These are phyloP conservation scores for Gibbula magus DNA, from an alignment of 2,888 invertebrate genomes.

Conservation along the genomic window DNA sequence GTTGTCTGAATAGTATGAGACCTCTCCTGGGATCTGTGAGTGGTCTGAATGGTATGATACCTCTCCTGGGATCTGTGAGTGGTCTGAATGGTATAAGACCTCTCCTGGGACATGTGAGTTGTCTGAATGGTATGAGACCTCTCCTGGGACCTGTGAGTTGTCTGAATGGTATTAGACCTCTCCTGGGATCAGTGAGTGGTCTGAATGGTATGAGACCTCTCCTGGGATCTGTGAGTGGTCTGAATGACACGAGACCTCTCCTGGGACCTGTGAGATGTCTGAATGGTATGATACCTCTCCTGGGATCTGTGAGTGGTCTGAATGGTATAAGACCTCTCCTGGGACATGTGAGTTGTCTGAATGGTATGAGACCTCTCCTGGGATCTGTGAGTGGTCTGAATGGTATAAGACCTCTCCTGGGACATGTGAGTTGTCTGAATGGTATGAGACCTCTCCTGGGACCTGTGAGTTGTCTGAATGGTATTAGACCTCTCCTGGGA, in stretches of 20 bases:
- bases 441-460: slow-evolving; percentile 88
- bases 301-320: slow-evolving; percentile 83
- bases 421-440: slow-evolving; percentile 77
- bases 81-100: slow-evolving; percentile 71
- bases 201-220: slow-evolving; percentile 79
- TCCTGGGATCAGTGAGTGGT: slow-evolving; percentile 86
- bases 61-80: slow-evolving; percentile 91
- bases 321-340: slow-evolving; percentile 82
- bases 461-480: slow-evolving; percentile 73
- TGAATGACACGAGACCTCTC: slow-evolving; percentile 80
- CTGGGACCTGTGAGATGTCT: slow-evolving; percentile 83
- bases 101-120: slow-evolving; percentile 89
- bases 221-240: slow-evolving; percentile 84
- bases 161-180: slow-evolving; percentile 77
- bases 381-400: slow-evolving; percentile 79
- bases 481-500: slow-evolving; percentile 90
- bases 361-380: slow-evolving; percentile 84
- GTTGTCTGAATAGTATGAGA: background rate
- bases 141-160: slow-evolving; percentile 86
- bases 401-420: slow-evolving; percentile 86
- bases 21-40: slow-evolving; percentile 91
- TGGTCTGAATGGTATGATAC: background rate
- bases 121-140: slow-evolving; percentile 77
- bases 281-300: slow-evolving; percentile 80
- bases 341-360: slow-evolving; percentile 81